Evolutionary conservation across 2,113 vertebrate species (phyloP).

Genomic region (Solenodon paradoxus): DNA sequence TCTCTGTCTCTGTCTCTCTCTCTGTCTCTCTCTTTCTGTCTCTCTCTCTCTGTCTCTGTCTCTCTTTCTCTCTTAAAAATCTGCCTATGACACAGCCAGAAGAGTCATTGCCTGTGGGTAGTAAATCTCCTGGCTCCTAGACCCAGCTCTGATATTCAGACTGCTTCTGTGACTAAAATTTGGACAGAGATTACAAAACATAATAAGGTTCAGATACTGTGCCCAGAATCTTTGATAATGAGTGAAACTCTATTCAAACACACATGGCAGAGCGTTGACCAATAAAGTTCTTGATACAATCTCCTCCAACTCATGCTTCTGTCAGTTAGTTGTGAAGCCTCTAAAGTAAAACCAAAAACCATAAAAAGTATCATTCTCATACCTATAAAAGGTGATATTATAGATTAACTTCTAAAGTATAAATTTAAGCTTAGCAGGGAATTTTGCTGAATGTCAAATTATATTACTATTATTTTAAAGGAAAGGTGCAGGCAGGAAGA

Average conservation of each 20-base stretch:
- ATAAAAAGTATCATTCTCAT: not conserved
- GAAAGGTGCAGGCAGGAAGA: too few species aligned
- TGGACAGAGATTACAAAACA: not conserved
- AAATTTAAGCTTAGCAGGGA: not conserved
- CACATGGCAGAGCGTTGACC: not conserved
- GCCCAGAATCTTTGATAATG: not conserved
- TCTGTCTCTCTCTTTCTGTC: too few species aligned
- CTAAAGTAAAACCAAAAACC: not conserved
- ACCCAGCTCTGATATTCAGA: not conserved
- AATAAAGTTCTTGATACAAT: not conserved
- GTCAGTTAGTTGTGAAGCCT: not conserved
- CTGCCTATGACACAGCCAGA: not conserved
- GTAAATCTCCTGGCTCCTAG: not conserved
- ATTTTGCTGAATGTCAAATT: constrained; percentile 1
- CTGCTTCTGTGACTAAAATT: not conserved
- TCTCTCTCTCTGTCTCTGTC: too few species aligned
- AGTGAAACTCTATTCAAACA: not conserved
- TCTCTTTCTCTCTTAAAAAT: too few species aligned
- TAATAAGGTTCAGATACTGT: not conserved
- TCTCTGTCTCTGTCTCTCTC: too few species aligned
- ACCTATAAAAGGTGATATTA: not conserved
- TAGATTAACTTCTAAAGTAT: not conserved
- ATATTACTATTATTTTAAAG: too few species aligned
- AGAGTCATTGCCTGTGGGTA: not conserved
- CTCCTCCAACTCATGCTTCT: not conserved